phyloP scores from a whole-genome alignment of 2,888 invertebrate genomes.

The Idaea straminata region DNA sequence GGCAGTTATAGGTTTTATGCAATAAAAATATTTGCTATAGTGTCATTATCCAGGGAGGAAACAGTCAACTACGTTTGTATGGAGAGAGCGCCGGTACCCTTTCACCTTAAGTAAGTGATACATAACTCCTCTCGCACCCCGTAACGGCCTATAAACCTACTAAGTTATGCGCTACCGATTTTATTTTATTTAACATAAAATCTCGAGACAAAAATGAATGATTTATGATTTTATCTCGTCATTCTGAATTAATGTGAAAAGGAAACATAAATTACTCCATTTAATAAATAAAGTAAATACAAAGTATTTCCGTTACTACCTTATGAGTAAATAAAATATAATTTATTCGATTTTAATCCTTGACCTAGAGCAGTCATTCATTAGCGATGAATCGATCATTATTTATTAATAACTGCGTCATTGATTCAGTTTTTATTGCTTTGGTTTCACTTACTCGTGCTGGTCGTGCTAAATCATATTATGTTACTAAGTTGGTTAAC shows the following conservation, averaged over 20 bases:
- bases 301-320: neutral
- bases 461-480: neutral
- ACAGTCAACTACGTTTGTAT: too few relatives aligned
- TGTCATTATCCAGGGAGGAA: too few relatives aligned
- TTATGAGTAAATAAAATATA: neutral
- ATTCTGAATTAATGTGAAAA: neutral
- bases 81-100: too few relatives aligned
- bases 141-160: too few relatives aligned
- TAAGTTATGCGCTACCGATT: too few relatives aligned
- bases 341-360: neutral
- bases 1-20: too few relatives aligned
- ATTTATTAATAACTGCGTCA: neutral
- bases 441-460: neutral
- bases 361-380: slow-evolving; percentile 1
- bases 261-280: neutral
- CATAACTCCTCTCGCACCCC: too few relatives aligned
- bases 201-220: neutral
- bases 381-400: neutral
- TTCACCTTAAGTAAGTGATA: too few relatives aligned
- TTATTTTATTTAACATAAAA: neutral
- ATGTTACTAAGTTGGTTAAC: too few relatives aligned
- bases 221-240: neutral
- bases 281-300: neutral
- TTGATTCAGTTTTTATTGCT: neutral
- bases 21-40: too few relatives aligned